phyloP scores from a whole-genome alignment of 64 coral and sea anemone genomes.

The Stichodactyla mertensii region DNA sequence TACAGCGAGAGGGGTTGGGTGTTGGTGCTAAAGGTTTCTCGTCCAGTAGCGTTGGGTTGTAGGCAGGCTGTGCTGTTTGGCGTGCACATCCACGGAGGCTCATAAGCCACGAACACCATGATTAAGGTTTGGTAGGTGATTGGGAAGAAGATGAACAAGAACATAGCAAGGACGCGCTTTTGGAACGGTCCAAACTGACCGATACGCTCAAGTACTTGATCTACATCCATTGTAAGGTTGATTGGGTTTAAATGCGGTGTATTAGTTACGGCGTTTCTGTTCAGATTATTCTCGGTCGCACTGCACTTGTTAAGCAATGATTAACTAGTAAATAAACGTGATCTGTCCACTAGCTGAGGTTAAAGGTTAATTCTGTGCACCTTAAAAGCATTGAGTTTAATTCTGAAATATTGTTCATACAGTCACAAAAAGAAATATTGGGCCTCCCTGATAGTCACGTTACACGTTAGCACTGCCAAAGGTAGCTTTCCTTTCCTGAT shows the following conservation, averaged over 20 bases:
- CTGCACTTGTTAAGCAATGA: too few relatives aligned
- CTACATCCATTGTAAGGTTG: conserved; percentile 22
- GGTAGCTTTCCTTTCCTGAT: too few relatives aligned
- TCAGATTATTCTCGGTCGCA: too few relatives aligned
- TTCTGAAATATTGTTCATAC: too few relatives aligned
- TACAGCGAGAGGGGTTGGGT: conserved; percentile 48
- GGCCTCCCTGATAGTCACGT: too few relatives aligned
- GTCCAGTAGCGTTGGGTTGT: conserved; percentile 19
- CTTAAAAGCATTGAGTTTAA: too few relatives aligned
- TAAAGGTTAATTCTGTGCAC: too few relatives aligned
- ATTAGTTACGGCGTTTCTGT: not conserved
- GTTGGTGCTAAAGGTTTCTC: conserved; percentile 36
- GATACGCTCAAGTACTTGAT: conserved; percentile 27
- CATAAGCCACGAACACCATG: conserved; percentile 50
- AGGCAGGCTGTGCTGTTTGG: conserved; percentile 23
- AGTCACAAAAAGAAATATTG: too few relatives aligned
- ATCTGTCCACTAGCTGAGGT: too few relatives aligned
- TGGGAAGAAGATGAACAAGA: conserved; percentile 42
- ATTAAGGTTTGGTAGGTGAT: conserved; percentile 40
- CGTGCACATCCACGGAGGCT: conserved; percentile 47
- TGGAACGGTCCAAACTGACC: conserved; percentile 44
- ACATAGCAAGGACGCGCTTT: conserved; percentile 15
- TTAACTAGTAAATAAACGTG: too few relatives aligned
- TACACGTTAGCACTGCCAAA: too few relatives aligned
- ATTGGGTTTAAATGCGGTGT: not conserved